A percentile compares a stretch with the other conserved stretches of the same genome.
phyloP scores from a whole-genome alignment of 2,888 invertebrate genomes.

The Aelia acuminata region DNA sequence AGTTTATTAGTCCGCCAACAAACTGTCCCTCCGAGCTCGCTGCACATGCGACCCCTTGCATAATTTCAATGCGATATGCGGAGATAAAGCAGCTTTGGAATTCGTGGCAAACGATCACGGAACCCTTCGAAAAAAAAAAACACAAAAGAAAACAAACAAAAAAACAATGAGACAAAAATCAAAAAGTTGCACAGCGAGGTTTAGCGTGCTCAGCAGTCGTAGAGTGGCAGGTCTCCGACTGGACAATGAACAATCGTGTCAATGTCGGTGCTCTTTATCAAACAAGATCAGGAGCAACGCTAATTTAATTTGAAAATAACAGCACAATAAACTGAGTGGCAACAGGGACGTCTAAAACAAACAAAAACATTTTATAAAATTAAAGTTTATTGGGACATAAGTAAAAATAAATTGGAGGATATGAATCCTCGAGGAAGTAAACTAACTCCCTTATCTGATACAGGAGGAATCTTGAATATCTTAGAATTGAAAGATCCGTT shows the following conservation, averaged over 20 bases:
- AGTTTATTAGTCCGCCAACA: conserved; percentile 21
- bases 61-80: conserved; percentile 16
- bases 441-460: too few relatives aligned
- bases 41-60: not conserved
- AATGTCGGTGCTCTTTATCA: not conserved
- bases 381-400: too few relatives aligned
- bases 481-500: too few relatives aligned
- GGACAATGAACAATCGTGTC: not conserved
- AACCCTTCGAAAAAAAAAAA: not conserved
- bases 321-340: too few relatives aligned
- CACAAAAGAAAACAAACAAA: not conserved
- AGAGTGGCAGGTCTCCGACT: not conserved
- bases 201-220: not conserved
- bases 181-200: not conserved
- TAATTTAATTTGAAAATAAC: too few relatives aligned
- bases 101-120: conserved; percentile 5
- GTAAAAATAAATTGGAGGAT: too few relatives aligned
- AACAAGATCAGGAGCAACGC: too few relatives aligned
- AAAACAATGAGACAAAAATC: not conserved
- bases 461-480: too few relatives aligned
- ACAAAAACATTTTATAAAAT: too few relatives aligned
- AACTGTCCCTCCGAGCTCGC: not conserved
- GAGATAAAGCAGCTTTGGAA: conserved; percentile 14
- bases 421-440: too few relatives aligned
- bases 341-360: too few relatives aligned